Evolutionary conservation across 2,797 vertebrate genomes (phyloP).

Genomic region (Melanotaenia maccullochi): DNA sequence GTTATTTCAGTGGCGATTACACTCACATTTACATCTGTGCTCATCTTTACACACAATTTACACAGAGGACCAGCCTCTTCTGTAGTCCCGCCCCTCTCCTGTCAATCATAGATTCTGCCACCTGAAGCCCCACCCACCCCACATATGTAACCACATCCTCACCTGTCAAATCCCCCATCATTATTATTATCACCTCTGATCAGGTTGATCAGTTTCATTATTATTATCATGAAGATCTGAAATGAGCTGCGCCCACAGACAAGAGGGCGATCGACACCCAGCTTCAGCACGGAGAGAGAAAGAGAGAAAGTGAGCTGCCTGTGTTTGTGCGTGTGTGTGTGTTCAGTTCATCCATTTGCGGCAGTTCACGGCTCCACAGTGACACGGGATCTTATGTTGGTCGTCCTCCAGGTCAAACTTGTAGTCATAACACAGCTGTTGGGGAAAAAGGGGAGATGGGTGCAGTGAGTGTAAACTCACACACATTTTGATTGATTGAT

Average conservation of each 20-base stretch:
- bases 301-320: conserved; percentile 21
- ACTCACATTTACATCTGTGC: conserved; percentile 83
- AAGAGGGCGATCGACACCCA: not conserved
- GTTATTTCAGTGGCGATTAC: conserved; percentile 88
- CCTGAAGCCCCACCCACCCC: conserved; percentile 8
- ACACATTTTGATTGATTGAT: not conserved
- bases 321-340: conserved; percentile 22
- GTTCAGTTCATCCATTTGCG: conserved; percentile 97
- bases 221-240: conserved; percentile 32
- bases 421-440: conserved; percentile 93
- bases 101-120: conserved; percentile 44
- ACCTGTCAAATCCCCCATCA: conserved; percentile 7
- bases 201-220: conserved; percentile 29
- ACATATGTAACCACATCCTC: conserved; percentile 9
- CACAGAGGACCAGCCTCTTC: conserved; percentile 94
- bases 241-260: conserved; percentile 44
- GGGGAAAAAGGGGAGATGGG: not conserved
- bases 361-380: conserved; percentile 98
- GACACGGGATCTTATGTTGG: conserved; percentile 98
- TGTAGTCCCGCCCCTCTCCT: conserved; percentile 80
- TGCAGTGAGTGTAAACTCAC: not conserved
- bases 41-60: conserved; percentile 61
- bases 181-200: conserved; percentile 22
- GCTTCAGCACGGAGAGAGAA: conserved; percentile 37
- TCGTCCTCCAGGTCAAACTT: conserved; percentile 99